Conservation (phyloP, 2,113 vertebrate species). For the Oophaga pumilio region DNA sequence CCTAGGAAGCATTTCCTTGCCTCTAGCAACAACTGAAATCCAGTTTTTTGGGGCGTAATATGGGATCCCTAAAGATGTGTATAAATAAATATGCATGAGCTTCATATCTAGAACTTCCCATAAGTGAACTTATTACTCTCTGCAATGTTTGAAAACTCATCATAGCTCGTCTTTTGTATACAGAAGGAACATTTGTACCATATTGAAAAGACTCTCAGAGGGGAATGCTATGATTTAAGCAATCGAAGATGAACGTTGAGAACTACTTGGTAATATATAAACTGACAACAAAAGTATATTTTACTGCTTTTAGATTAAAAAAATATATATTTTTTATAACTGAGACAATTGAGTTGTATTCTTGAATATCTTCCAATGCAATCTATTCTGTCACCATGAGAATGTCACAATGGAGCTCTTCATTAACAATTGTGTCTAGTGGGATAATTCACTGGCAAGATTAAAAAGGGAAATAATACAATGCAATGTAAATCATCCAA, state of each 20-base stretch:
- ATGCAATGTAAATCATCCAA: neutral
- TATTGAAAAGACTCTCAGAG: constrained; percentile 62
- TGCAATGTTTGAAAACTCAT: constrained; percentile 68
- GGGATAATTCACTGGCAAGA: constrained; percentile 19
- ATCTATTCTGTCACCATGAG: constrained; percentile 2
- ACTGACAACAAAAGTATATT: constrained; percentile 3
- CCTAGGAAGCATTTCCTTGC: constrained; percentile 72
- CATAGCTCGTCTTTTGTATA: constrained; percentile 65
- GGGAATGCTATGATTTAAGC: constrained; percentile 58
- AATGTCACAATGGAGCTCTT: constrained; percentile 9
- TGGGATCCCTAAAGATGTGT: constrained; percentile 74
- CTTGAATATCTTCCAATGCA: constrained; percentile 35
- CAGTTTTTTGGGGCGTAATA: constrained; percentile 66
- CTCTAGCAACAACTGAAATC: constrained; percentile 70
- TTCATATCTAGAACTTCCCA: constrained; percentile 72
- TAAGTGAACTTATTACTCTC: constrained; percentile 70
- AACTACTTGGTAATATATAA: constrained; percentile 18
- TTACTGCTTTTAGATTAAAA: constrained; percentile 29
- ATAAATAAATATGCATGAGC: constrained; percentile 78
- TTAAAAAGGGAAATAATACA: neutral
- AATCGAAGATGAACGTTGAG: constrained; percentile 17
- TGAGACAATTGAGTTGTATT: constrained; percentile 14
- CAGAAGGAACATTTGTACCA: constrained; percentile 64
- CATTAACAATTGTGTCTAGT: constrained; percentile 14
- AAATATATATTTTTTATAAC: neutral